Base-by-base conservation (phyloP, 2,113 vertebrate species). In the Pelobates fuscus region DNA sequence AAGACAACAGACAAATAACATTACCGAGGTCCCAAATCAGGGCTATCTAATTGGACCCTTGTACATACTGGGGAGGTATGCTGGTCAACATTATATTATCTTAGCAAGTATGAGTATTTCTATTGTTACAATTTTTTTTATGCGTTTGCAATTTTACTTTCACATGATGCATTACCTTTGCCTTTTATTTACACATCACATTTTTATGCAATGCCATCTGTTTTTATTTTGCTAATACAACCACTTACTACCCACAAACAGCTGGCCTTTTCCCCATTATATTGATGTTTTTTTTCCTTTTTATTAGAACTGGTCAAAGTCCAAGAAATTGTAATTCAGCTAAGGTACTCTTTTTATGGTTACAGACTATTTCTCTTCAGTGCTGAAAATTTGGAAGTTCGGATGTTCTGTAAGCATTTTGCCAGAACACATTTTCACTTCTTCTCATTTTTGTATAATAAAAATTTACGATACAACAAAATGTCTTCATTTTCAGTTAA, bases 141-240 rank as follows among this genome's bases (percentile, higher is more conserved):
- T n/a, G 32, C 32, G 10, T 37, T 37, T 37, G 32, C 32, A 37
- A 10, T 37, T 49, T 2, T 18, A 18, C 27, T 17, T 15, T 20
- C 41, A 20, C 27, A 32, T 71, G 57, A 71, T 61, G 23, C 43
- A 26, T 70, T 59, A 55, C 32, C 68, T 83, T 84, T 77, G 77
- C 24, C 43, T 57, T 63, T 66, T 4, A 55, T 55, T 73, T 79
- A 72, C 64, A 69, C 77, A 75, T 59, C 8, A 10, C 46, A 23
- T 18, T 20, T 21, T 78, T 46, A 66, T 78, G 32, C 25, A 71
- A 30, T 37, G 70, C 69, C 67, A 71, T 77, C 67, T 75, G 70
- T 71, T 85, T 83, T 79, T 59, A 70, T 67, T 82, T 82, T 81
- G 70, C 77, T 81, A 11, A 63, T 80, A 25, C 29, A 41, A 72